Evolutionary conservation across 2,888 invertebrate genomes (phyloP), one percentile per base, ranked within the genome.

Genomic region (Heterodera filipjevi): DNA sequence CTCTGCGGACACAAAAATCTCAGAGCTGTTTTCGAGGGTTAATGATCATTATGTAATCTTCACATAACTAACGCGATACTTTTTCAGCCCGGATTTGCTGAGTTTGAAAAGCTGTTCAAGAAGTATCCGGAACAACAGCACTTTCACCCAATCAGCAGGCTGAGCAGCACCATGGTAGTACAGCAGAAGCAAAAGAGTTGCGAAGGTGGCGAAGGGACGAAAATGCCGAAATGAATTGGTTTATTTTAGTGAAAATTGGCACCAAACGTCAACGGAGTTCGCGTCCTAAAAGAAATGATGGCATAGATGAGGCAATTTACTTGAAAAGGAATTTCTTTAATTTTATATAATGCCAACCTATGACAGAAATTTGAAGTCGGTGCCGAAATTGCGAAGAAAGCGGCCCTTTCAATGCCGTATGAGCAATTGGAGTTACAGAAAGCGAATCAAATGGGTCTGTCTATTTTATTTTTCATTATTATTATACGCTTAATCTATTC

Each of bases 81-180:
- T 22, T 64, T 75, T 22, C 33, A 75, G 75, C 75, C 75, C 27
- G 75, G 75, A 32, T 59, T 66, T 64, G 64, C n/a, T 27, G 32
- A 66, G 14, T 49, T 75, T 6, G 44, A 22, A 14, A 27, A 53
- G 30, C 75, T 75, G 66, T 75, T 75, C 59, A 66, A 68, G 19
- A 53, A 32, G 68, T 59, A 53, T 32, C 64, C 64, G 44, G 75
- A 75, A 64, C 66, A 75, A 66, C 75, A 75, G 30, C 46, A 75
- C 16, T 44, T 16, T 10, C 19, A 30, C 33, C 68, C 16, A 33
- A 68, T 35, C 12, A 35, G 68, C 6, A 68, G 68, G 32, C 33
- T 35, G 68, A 33, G 68, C 68, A 68, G 68, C 33, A 22, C 33
- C 39, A 12, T 8, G 66, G 3, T 27, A 10, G 12, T 32, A 35